These are phyloP conservation scores for Eptatretus burgeri DNA, from an alignment of 2,113 vertebrate genomes.

Conservation along the genomic window DNA sequence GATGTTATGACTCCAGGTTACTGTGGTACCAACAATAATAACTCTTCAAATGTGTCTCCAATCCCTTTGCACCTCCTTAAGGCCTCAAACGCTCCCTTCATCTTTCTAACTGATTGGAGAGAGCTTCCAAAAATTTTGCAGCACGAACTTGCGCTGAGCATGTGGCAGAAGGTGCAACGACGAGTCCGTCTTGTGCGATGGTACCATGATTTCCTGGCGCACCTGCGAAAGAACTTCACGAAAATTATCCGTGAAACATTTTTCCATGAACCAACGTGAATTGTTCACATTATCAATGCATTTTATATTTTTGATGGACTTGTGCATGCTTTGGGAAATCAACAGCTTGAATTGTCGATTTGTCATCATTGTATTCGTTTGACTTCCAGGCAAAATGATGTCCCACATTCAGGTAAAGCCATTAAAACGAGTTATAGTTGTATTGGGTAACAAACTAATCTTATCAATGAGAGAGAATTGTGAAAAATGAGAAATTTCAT, in stretches of 20 bases:
- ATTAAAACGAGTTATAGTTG: too few relatives aligned
- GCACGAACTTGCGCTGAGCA: not conserved
- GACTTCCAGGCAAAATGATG: too few relatives aligned
- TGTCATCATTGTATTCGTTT: too few relatives aligned
- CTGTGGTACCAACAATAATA: not conserved
- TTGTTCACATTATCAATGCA: too few relatives aligned
- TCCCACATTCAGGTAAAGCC: too few relatives aligned
- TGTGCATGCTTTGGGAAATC: too few relatives aligned
- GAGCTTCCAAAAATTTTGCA: not conserved
- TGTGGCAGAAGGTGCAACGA: not conserved
- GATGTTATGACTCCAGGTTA: constrained; percentile 1
- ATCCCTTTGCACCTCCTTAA: not conserved
- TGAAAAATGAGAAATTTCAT: too few relatives aligned
- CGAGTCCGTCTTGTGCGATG: not conserved
- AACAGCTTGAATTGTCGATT: too few relatives aligned
- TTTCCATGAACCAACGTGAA: too few relatives aligned
- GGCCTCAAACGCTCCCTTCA: not conserved
- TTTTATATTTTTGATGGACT: too few relatives aligned
- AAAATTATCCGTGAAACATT: not conserved
- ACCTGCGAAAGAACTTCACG: not conserved
- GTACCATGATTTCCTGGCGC: not conserved
- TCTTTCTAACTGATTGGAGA: not conserved
- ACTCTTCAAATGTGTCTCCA: not conserved
- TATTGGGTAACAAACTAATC: too few relatives aligned
- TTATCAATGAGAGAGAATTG: too few relatives aligned